A percentile compares a stretch with the other conserved stretches of the same genome.
phyloP scores from a whole-genome alignment of 2,113 vertebrate genomes.

The Picathartes gymnocephalus region DNA sequence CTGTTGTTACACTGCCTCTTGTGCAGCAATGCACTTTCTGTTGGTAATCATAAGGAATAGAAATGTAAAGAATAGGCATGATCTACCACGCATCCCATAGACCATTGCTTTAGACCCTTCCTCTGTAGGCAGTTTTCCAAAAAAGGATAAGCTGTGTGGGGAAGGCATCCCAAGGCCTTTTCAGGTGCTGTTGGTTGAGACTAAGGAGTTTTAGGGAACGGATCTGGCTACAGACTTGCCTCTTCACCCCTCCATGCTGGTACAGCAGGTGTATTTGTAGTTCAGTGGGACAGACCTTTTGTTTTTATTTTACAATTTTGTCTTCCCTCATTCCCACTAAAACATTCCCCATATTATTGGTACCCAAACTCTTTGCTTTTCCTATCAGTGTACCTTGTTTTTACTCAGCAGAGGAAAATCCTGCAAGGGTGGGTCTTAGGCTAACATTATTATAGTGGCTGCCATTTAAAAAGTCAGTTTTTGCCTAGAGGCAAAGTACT shows the following conservation, averaged over 20 bases:
- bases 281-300: background rate
- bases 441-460: background rate
- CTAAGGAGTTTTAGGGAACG: background rate
- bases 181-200: background rate
- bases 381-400: background rate
- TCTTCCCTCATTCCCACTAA: background rate
- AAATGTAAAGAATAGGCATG: background rate
- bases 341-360: fast-evolving
- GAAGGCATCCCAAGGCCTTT: background rate
- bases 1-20: background rate
- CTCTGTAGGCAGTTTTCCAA: background rate
- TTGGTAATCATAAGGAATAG: background rate
- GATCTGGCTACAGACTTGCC: background rate
- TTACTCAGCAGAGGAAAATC: conserved; percentile 10
- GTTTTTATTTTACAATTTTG: background rate
- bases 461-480: conserved; percentile 67
- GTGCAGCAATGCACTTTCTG: background rate
- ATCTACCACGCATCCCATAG: background rate
- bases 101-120: background rate
- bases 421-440: background rate
- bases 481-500: conserved; percentile 60
- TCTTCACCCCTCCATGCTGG: background rate
- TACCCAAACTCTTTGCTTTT: background rate
- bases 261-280: background rate
- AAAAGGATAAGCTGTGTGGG: background rate